A percentile compares a stretch with the other conserved stretches of the same genome.
Evolutionary conservation across 2,797 vertebrate genomes (phyloP).

Genomic region (Chelonia mydas): DNA sequence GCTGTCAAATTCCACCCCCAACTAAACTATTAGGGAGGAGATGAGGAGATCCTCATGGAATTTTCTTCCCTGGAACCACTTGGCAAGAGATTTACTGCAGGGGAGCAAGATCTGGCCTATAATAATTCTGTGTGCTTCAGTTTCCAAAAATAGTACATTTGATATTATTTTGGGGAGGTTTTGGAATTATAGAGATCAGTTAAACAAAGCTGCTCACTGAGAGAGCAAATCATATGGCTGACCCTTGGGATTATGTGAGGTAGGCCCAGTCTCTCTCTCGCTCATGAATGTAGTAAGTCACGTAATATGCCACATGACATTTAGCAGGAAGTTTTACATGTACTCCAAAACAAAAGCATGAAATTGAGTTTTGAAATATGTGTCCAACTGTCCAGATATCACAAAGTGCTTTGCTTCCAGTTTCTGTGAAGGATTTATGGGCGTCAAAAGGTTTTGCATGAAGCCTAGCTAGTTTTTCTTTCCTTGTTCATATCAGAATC

Average conservation of each 20-base stretch:
- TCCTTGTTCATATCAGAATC: not conserved
- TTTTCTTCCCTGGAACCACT: not conserved
- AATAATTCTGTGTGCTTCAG: not conserved
- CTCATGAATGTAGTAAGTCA: not conserved
- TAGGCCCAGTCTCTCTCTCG: not conserved
- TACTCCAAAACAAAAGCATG: not conserved
- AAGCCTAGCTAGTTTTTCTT: not conserved
- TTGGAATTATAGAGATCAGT: not conserved
- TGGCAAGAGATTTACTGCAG: rapidly evolving
- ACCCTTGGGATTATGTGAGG: not conserved
- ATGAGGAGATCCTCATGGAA: not conserved
- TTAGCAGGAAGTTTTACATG: not conserved
- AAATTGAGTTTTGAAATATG: not conserved
- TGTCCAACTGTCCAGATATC: not conserved
- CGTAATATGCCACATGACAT: not conserved
- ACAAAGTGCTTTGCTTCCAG: not conserved
- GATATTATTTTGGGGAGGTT: not conserved
- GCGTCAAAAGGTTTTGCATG: not conserved
- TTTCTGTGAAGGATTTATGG: not conserved
- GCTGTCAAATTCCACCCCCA: not conserved
- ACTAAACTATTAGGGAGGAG: not conserved
- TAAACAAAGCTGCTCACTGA: not conserved
- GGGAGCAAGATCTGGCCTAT: not conserved
- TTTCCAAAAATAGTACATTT: not conserved
- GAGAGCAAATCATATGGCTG: not conserved